phyloP scores from a whole-genome alignment of 2,113 vertebrate species.

The Heptranchias perlo region DNA sequence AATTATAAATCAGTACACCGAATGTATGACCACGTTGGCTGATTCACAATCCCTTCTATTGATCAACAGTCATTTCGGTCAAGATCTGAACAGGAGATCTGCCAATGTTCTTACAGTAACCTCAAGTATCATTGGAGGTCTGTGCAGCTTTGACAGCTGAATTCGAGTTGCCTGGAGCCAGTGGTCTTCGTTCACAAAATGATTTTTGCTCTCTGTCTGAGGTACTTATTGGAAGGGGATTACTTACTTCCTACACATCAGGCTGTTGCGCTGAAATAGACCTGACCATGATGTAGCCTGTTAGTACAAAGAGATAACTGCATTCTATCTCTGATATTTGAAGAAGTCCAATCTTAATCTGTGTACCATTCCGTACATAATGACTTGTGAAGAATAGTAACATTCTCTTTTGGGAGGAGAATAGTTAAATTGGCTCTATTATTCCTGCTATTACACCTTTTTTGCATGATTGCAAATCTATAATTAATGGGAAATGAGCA shows the following conservation, averaged over 20 bases:
- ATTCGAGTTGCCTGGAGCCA: not conserved
- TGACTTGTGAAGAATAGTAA: not conserved
- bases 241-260: not conserved
- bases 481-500: not conserved
- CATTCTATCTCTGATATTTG: not conserved
- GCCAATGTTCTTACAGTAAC: not conserved
- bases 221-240: not conserved
- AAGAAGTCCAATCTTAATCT: not conserved
- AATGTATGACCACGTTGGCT: not conserved
- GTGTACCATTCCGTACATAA: no score
- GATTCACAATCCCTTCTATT: not conserved
- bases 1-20: not conserved
- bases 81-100: not conserved
- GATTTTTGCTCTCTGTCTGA: not conserved
- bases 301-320: not conserved
- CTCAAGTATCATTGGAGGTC: not conserved
- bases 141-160: not conserved
- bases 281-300: not conserved
- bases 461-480: not conserved
- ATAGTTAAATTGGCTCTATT: not conserved
- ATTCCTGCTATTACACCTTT: not conserved
- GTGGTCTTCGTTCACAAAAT: not conserved
- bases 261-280: not conserved
- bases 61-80: not conserved
- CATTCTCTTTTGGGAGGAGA: not conserved